Conservation (phyloP, 2,113 vertebrate species). For the Pungitius pungitius region DNA sequence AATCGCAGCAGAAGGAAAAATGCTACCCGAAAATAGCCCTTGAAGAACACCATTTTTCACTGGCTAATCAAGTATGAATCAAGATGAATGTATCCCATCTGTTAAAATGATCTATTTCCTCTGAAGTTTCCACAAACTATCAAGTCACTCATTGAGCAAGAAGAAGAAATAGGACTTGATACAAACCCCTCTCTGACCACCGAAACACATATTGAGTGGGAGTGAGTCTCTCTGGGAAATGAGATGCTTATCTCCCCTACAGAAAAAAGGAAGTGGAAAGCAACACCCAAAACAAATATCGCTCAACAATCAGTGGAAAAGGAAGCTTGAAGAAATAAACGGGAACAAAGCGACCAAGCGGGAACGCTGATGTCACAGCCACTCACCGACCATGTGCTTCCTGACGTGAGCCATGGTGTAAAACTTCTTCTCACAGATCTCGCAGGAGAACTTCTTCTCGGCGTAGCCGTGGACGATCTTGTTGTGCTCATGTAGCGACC, state of each 20-base stretch:
- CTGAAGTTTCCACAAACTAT: conserved; percentile 32
- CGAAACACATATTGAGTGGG: background rate
- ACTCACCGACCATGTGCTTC: conserved; percentile 99
- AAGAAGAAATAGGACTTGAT: background rate
- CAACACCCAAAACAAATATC: conserved; percentile 56
- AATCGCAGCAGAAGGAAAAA: conserved; percentile 18
- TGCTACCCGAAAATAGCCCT: conserved; percentile 7
- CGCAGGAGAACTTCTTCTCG: conserved; percentile 95
- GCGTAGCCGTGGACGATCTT: conserved; percentile 94
- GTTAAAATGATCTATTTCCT: conserved; percentile 42
- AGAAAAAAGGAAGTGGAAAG: conserved; percentile 51
- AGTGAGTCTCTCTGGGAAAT: conserved; percentile 21
- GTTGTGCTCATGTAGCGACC: conserved; percentile 94
- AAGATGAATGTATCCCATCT: conserved; percentile 27
- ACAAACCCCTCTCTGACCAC: background rate
- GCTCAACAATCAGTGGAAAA: conserved; percentile 43
- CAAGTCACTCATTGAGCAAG: conserved; percentile 15
- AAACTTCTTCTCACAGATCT: conserved; percentile 98
- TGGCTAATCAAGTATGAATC: conserved; percentile 10
- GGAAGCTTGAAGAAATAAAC: conserved; percentile 27
- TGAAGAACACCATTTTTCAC: conserved; percentile 11
- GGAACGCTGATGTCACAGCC: conserved; percentile 2
- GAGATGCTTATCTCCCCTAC: conserved; percentile 53
- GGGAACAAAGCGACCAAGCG: conserved; percentile 17
- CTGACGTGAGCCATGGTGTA: conserved; percentile 97